Evolutionary conservation across 2,113 vertebrate species (phyloP).

Genomic region (Callaeas wilsoni): DNA sequence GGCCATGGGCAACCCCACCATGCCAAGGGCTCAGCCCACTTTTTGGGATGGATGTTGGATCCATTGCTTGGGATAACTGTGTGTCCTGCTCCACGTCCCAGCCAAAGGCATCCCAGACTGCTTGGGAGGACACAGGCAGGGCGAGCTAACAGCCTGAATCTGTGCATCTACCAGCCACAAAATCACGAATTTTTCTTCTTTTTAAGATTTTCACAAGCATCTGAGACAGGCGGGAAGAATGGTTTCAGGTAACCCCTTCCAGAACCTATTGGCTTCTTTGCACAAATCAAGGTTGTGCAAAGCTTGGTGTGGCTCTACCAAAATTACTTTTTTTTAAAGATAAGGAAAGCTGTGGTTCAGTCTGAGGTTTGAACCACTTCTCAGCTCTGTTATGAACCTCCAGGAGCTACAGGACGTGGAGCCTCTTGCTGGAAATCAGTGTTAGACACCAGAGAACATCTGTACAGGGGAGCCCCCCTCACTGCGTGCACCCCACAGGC

Average conservation of each 20-base stretch:
- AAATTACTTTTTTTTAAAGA: background rate
- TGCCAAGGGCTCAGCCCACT: background rate
- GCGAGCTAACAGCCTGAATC: background rate
- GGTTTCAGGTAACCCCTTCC: background rate
- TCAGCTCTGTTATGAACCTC: background rate
- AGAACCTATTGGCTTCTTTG: background rate
- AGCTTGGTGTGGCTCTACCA: background rate
- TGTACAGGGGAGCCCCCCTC: accelerated
- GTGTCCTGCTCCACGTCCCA: background rate
- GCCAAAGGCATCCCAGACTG: background rate
- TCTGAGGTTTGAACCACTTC: background rate
- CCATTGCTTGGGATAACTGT: background rate
- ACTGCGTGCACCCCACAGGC: background rate
- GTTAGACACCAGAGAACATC: background rate
- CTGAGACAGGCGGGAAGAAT: background rate
- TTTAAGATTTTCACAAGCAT: background rate
- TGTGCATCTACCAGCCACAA: background rate
- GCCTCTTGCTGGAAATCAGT: background rate
- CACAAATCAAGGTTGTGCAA: background rate
- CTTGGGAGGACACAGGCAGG: accelerated
- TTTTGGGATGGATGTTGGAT: background rate
- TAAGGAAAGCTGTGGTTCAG: background rate
- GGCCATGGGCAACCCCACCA: accelerated
- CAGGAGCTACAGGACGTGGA: background rate
- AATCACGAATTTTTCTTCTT: background rate